phyloP scores from a whole-genome alignment of 2,888 invertebrate species.

The Schrankia costaestrigalis region DNA sequence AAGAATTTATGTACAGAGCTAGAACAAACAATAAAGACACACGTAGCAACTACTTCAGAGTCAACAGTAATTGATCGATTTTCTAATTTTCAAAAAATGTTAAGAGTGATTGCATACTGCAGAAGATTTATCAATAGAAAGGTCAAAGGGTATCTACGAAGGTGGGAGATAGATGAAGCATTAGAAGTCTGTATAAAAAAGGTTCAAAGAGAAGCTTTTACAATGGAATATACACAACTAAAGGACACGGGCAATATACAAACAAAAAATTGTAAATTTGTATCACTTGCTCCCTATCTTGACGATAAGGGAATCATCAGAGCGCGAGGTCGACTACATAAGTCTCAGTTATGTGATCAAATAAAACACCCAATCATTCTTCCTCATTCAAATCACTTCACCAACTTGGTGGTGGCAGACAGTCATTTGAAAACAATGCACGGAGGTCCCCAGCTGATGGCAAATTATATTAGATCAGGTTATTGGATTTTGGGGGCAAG shows the following conservation, averaged over 20 bases:
- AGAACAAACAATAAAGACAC: background rate
- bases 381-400: background rate
- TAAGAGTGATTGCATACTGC: background rate
- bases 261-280: background rate
- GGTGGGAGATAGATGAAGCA: background rate
- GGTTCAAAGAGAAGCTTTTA: background rate
- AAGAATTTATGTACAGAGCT: slow-evolving; percentile 1
- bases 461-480: background rate
- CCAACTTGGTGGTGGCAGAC: background rate
- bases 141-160: background rate
- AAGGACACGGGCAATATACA: background rate
- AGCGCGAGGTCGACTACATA: background rate
- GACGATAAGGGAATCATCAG: background rate
- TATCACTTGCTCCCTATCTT: background rate
- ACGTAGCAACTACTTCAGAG: background rate
- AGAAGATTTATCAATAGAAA: background rate
- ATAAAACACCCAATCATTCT: too few relatives aligned
- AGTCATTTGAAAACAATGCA: too few relatives aligned
- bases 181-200: background rate
- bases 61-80: background rate
- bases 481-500: background rate
- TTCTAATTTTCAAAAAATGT: background rate
- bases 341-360: background rate
- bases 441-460: too few relatives aligned
- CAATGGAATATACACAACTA: background rate